phyloP scores from a whole-genome alignment of 2,888 invertebrate species.

The Parascotia fuliginaria region DNA sequence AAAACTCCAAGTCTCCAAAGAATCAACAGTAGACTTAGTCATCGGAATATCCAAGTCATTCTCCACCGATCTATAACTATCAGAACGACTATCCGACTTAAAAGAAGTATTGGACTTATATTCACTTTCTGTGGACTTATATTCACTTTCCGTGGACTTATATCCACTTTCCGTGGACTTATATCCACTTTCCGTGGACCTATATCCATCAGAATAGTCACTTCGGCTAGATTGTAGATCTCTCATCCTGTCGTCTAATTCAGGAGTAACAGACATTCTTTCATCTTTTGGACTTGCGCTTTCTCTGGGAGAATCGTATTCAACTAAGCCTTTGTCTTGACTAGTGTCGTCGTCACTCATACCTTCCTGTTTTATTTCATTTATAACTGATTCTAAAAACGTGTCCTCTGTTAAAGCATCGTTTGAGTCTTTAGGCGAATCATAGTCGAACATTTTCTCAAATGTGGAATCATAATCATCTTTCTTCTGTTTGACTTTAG shows the following conservation, averaged over 20 bases:
- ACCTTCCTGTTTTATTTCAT: constrained; percentile 75
- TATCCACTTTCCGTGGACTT: constrained; percentile 47
- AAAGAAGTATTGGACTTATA: constrained; percentile 35
- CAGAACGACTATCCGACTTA: constrained; percentile 31
- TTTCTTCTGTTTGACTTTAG: constrained; percentile 46
- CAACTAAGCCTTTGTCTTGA: constrained; percentile 74
- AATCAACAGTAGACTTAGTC: constrained; percentile 66
- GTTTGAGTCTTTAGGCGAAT: constrained; percentile 60
- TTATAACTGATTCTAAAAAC: constrained; percentile 77
- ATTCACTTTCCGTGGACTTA: constrained; percentile 44
- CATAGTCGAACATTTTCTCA: constrained; percentile 55
- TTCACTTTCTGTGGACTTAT: constrained; percentile 43
- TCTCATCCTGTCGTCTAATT: constrained; percentile 63
- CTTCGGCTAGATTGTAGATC: constrained; percentile 41
- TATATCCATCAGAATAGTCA: constrained; percentile 42
- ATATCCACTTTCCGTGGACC: constrained; percentile 45
- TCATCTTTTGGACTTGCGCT: constrained; percentile 40
- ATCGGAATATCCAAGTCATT: constrained; percentile 61
- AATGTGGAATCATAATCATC: constrained; percentile 56
- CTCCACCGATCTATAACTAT: constrained; percentile 59
- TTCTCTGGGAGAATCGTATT: constrained; percentile 77
- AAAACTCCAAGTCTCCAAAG: constrained; percentile 78
- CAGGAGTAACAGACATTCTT: constrained; percentile 67
- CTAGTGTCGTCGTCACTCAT: constrained; percentile 68
- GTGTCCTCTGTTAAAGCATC: constrained; percentile 71